Percentiles rank a stretch among this genome's conserved stretches.
phyloP scores from a whole-genome alignment of 2,888 invertebrate genomes.

The Prosopocoilus inquinatus region DNA sequence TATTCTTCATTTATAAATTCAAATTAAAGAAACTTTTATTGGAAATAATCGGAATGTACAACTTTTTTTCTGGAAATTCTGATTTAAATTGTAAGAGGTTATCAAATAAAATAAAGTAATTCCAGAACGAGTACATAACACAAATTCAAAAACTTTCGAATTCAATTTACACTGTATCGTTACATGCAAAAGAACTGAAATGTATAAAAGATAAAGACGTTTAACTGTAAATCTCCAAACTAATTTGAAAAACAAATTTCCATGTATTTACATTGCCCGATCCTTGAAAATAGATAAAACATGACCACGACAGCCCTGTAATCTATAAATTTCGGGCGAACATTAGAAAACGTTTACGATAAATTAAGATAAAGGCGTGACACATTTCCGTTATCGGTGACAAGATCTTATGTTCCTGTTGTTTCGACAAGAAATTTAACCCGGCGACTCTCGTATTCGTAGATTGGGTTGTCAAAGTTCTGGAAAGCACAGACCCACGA shows the following conservation, averaged over 20 bases:
- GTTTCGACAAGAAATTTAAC: constrained; percentile 1
- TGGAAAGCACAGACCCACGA: background rate
- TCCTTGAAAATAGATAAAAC: background rate
- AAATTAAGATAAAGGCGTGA: constrained; percentile 1
- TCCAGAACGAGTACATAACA: no score
- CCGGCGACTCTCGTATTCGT: background rate
- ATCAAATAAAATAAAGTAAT: no score
- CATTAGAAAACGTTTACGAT: background rate
- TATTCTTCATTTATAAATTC: no score
- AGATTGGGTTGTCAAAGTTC: background rate
- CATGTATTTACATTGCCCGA: background rate
- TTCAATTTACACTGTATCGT: no score
- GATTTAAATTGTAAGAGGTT: no score
- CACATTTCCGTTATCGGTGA: background rate
- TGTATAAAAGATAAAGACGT: background rate
- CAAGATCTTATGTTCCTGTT: background rate
- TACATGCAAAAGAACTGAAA: no score
- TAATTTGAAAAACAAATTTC: background rate
- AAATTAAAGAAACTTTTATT: no score
- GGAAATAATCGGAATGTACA: no score
- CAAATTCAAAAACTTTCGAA: no score
- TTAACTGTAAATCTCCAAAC: background rate
- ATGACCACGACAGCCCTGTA: background rate
- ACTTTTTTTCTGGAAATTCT: no score
- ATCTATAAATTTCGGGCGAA: background rate